phyloP scores from a whole-genome alignment of 2,888 invertebrate genomes.

The Leptura quadrifasciata region DNA sequence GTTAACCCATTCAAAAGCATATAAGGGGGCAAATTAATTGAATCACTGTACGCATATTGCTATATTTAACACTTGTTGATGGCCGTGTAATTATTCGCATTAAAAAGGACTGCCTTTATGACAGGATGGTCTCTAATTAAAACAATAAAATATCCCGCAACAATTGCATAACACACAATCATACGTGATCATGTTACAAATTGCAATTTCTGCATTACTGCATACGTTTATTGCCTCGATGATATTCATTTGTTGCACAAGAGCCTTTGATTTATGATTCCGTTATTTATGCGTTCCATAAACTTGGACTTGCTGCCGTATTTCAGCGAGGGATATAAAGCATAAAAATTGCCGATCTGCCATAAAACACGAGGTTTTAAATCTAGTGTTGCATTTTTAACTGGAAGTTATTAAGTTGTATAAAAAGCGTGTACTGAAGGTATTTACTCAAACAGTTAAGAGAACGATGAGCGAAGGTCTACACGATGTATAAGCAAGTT shows the following conservation, averaged over 20 bases:
- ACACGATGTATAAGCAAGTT: neutral
- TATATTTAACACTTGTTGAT: conserved; percentile 38
- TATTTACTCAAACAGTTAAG: neutral
- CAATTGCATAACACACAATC: conserved; percentile 16
- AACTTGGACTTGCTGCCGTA: conserved; percentile 33
- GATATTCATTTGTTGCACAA: conserved; percentile 38
- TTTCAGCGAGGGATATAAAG: neutral
- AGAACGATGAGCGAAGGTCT: neutral
- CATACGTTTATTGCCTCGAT: conserved; percentile 41
- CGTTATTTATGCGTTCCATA: conserved; percentile 37
- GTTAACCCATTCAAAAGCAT: neutral
- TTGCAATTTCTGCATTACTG: conserved; percentile 43
- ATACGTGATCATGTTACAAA: conserved; percentile 44
- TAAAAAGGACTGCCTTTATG: conserved; percentile 36
- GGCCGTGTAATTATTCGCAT: conserved; percentile 31
- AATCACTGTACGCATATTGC: neutral
- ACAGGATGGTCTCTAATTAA: conserved; percentile 42
- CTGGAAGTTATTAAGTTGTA: neutral
- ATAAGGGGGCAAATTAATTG: neutral
- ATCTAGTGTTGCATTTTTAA: conserved; percentile 7
- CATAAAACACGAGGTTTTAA: neutral
- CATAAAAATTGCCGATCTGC: conserved; percentile 19
- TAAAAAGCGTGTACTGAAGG: neutral
- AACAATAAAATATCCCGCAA: conserved; percentile 43
- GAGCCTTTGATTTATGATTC: conserved; percentile 36